Base-by-base conservation (phyloP, 2,797 vertebrate genomes). In the Ctenopoma kingsleyae region DNA sequence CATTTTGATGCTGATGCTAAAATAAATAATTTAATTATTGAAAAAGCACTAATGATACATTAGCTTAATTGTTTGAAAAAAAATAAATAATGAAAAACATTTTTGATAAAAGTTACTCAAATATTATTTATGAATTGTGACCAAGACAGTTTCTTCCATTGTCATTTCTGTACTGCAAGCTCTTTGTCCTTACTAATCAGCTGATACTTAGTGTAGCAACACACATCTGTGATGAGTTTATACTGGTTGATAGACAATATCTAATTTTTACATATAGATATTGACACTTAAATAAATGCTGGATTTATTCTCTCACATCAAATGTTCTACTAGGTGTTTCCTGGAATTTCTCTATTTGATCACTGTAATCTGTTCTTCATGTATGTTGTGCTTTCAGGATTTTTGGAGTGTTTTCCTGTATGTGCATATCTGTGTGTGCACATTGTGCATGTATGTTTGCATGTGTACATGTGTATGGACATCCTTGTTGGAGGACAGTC, bases 401-500 rank as follows among this genome's bases (percentile, higher is more conserved):
- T 17, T 64, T 11, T 67, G 13, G 38, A 8, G 9, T 25, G 13
- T 48, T 44, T 51, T 32, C 55, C 19, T 80, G 25, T 65, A 16
- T 76, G 56, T 73, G 63, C 20, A 30, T 35, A 8, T 22, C 40
- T 64, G 27, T 74, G 3, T 43, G 12, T 67, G 23, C 55, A 52
- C 58, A 30, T 60, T 58, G 52, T 54, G 27, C 64, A 23, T 68
- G 22, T 55, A 36, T 64, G 27, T 56, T 30, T 55, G 54, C 5
- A 19, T 68, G 46, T 59, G 38, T 66, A 36, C 38, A 19, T 44
- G 65, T 76, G 58, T 68, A 47, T 73, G 47, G 50, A 83, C 62
- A 80, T 87, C 67, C 52, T 60, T 66, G 51, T 65, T 80, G 74
- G 67, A 87, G 80, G 88, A 90, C 78, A 89, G 87, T 86, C 72